Evolutionary conservation across 2,113 vertebrate genomes (phyloP).

Genomic region (Rhagologus leucostigma): DNA sequence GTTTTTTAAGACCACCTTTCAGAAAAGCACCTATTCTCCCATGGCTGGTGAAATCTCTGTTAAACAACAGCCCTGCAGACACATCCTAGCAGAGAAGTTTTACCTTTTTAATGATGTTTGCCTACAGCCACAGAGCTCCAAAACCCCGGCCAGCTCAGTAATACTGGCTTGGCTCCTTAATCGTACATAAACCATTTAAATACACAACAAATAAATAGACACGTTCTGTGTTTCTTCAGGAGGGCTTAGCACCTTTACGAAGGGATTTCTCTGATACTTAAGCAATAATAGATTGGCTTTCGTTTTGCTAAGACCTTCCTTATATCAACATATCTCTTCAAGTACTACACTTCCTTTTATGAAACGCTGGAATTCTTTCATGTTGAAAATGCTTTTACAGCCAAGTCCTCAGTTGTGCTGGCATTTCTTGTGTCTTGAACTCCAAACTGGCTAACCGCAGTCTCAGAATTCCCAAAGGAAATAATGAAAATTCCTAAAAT

Average conservation of each 20-base stretch:
- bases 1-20: neutral
- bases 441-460: conserved; percentile 61
- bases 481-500: conserved; percentile 70
- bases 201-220: conserved; percentile 58
- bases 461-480: conserved; percentile 64
- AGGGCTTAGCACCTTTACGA: conserved; percentile 53
- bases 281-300: conserved; percentile 55
- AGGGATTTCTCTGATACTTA: conserved; percentile 51
- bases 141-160: neutral
- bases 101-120: conserved; percentile 17
- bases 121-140: neutral
- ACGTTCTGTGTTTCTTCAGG: neutral
- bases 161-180: conserved; percentile 39
- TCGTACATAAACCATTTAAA: conserved; percentile 24
- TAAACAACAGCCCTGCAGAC: neutral
- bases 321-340: conserved; percentile 74
- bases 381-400: conserved; percentile 78
- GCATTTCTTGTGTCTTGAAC: conserved; percentile 58
- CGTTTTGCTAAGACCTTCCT: conserved; percentile 26
- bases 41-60: neutral
- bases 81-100: neutral
- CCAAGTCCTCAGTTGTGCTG: conserved; percentile 54
- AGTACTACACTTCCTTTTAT: conserved; percentile 83
- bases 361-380: conserved; percentile 85
- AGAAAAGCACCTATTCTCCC: neutral